A percentile compares a stretch with the other conserved stretches of the same genome.
Conservation (phyloP, 2,888 invertebrate genomes). For the Odiellus spinosus region DNA sequence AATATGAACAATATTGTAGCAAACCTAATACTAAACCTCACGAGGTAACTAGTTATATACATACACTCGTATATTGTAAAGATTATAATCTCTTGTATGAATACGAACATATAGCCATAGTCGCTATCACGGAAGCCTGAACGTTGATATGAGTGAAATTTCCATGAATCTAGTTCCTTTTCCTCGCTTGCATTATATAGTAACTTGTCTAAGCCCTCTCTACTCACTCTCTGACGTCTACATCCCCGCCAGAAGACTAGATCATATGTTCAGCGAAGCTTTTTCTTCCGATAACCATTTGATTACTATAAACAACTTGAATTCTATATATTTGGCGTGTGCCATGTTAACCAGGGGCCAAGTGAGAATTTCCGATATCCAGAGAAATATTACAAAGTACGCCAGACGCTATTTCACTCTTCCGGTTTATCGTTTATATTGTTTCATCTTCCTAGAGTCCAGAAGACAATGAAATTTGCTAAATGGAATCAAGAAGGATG, state of each 20-base stretch:
- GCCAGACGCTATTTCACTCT: background rate
- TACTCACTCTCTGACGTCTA: constrained; percentile 27
- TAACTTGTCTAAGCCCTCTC: constrained; percentile 31
- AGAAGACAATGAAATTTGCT: constrained; percentile 26
- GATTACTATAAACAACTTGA: constrained; percentile 28
- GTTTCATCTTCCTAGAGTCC: constrained; percentile 3
- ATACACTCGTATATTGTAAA: too few species aligned
- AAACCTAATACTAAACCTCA: constrained; percentile 32
- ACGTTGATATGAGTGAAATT: constrained; percentile 34
- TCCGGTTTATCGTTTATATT: background rate
- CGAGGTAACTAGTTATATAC: constrained; percentile 24
- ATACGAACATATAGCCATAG: constrained; percentile 26
- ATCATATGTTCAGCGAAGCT: constrained; percentile 33
- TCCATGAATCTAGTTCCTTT: constrained; percentile 35
- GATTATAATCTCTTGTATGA: background rate
- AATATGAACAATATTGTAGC: constrained; percentile 34
- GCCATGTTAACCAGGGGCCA: constrained; percentile 32
- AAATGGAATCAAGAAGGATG: constrained; percentile 34
- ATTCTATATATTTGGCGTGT: constrained; percentile 31
- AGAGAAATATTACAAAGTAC: constrained; percentile 32
- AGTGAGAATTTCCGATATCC: constrained; percentile 31
- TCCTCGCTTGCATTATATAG: constrained; percentile 32
- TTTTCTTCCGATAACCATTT: constrained; percentile 31
- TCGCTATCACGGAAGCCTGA: constrained; percentile 33
- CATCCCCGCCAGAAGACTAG: constrained; percentile 25